Evolutionary conservation across 2,797 vertebrate species (phyloP), one percentile per base, ranked within the genome.

Genomic region (Gallinago solitaria): DNA sequence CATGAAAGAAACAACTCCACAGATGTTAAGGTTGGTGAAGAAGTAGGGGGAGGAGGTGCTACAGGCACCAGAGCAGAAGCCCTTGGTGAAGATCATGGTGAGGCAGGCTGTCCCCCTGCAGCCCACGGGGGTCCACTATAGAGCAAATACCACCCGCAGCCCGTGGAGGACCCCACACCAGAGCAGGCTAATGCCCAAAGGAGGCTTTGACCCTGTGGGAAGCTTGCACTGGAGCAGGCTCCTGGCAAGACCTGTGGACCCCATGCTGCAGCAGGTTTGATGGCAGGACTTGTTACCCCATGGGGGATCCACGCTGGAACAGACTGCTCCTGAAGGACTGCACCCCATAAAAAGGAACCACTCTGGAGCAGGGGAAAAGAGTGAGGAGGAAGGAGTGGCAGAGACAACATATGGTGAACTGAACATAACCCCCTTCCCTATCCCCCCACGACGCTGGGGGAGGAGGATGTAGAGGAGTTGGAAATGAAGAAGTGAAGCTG

Each of bases 401-500:
- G 63, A 68, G 32, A 69, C 1, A 12, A 28, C 1, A 1, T 43
- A 14, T n/a, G 43, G 68, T 19, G 41, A 56, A n/a, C 37, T 25
- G n/a, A 56, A 12, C 2, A 2, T 27, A 76, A 35, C 9, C 2
- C 12, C 11, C 32, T 14, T 30, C 18, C 47, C 19, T 1, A 0
- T n/a, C 4, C 7, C 14, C 15, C 17, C 32, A 4, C 1, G 0
- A 17, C 1, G 1, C 28, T 25, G 5, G 1, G 48, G 23, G 2
- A 54, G 17, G 9, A 82, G 24, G 25, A 51, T 5, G 8, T 30
- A 71, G 18, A 77, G 33, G 11, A 71, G 12, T 28, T 4, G 3
- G 19, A 12, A 83, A 53, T 9, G 25, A 78, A 51, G 20, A 20
- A 65, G 3, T 54, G 32, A 73, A 61, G 23, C 7, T 71, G 23